These are phyloP conservation scores for Anthonomus grandis DNA, from an alignment of 1,140 invertebrate genomes.

Conservation along the genomic window DNA sequence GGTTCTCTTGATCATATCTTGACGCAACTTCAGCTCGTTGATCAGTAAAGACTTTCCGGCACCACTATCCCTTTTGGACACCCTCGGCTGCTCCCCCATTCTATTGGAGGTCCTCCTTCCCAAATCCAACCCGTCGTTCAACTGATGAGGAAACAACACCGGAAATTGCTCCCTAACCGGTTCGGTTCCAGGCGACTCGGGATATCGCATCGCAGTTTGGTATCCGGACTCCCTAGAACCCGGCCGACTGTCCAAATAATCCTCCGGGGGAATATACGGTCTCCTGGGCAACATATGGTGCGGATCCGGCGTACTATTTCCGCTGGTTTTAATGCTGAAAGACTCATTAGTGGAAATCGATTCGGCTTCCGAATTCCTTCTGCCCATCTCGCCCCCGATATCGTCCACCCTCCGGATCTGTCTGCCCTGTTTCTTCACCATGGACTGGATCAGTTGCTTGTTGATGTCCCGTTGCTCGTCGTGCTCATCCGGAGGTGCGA, in stretches of 20 bases:
- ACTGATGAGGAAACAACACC: conserved; percentile 1
- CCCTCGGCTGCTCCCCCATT: not conserved
- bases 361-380: conserved; percentile 21
- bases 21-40: conserved; percentile 20
- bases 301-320: conserved; percentile 1
- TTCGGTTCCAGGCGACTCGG: not conserved
- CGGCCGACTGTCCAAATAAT: not conserved
- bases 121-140: conserved; percentile 6
- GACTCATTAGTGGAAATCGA: conserved; percentile 17
- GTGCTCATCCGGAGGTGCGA: conserved; percentile 33
- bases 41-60: conserved; percentile 23
- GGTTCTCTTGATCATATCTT: conserved; percentile 21
- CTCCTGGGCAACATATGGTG: not conserved
- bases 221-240: conserved; percentile 12
- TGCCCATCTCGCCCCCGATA: conserved; percentile 4
- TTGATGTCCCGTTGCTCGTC: conserved; percentile 12
- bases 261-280: conserved; percentile 1
- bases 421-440: conserved; percentile 28
- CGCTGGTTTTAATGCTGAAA: not conserved
- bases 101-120: conserved; percentile 2
- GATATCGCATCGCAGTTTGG: not conserved
- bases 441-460: conserved; percentile 22
- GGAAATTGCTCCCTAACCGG: conserved; percentile 9
- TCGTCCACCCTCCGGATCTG: conserved; percentile 19
- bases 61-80: conserved; percentile 4